phyloP scores from a whole-genome alignment of 1,140 invertebrate species.

The Ceratina calcarata region DNA sequence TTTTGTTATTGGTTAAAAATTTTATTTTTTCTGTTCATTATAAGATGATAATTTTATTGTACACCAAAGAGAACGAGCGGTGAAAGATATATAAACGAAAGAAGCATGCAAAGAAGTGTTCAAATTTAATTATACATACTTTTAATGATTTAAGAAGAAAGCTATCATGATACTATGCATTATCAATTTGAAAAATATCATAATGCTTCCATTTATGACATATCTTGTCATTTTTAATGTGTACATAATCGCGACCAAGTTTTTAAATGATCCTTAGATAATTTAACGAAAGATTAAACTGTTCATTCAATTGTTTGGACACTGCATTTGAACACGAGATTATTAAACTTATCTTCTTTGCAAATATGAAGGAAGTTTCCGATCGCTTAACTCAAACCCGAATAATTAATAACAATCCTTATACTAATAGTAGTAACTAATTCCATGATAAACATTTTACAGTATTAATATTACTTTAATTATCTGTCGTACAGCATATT shows the following conservation, averaged over 20 bases:
- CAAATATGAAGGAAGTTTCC: conserved; percentile 23
- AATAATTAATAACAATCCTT: conserved; percentile 13
- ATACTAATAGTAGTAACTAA: conserved; percentile 1
- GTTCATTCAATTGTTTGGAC: conserved; percentile 23
- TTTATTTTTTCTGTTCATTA: conserved; percentile 22
- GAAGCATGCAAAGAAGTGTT: conserved; percentile 31
- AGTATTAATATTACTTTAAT: conserved; percentile 43
- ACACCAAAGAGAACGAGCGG: background rate
- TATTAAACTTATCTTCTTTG: conserved; percentile 20
- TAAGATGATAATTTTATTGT: background rate
- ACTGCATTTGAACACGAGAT: conserved; percentile 7
- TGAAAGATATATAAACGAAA: background rate
- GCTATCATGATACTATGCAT: conserved; percentile 30
- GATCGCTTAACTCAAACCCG: conserved; percentile 4
- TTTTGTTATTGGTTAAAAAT: conserved; percentile 26
- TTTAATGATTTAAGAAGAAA: conserved; percentile 35
- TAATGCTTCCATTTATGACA: conserved; percentile 52
- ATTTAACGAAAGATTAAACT: conserved; percentile 31
- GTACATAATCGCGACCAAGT: conserved; percentile 29
- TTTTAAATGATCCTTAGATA: conserved; percentile 9
- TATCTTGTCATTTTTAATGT: conserved; percentile 42
- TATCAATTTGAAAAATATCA: conserved; percentile 36
- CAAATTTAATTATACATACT: conserved; percentile 25
- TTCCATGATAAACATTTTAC: conserved; percentile 26
- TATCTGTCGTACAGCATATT: conserved; percentile 25